These are phyloP conservation scores for Aleiodes testaceus DNA, from an alignment of 2,888 invertebrate genomes.

Conservation along the genomic window DNA sequence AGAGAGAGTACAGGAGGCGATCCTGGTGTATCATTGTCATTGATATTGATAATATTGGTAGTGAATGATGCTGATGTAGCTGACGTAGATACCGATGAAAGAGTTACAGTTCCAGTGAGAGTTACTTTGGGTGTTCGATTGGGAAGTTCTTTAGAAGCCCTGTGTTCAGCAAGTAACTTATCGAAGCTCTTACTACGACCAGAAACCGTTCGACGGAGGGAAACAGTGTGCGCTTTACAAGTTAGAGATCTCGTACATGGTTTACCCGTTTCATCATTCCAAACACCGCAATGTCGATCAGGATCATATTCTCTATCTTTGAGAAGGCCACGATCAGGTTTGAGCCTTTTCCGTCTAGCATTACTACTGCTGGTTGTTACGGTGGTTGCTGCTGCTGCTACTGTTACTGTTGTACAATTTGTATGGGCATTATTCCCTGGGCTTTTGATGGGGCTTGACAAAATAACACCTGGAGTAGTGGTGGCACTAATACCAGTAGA, in stretches of 20 bases:
- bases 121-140: constrained; percentile 57
- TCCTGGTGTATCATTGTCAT: constrained; percentile 77
- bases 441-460: constrained; percentile 66
- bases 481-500: constrained; percentile 42
- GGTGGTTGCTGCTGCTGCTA: not conserved
- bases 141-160: constrained; percentile 78
- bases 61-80: constrained; percentile 55
- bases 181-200: constrained; percentile 85
- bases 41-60: constrained; percentile 73
- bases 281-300: constrained; percentile 88
- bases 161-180: constrained; percentile 82
- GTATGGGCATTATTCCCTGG: constrained; percentile 56
- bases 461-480: constrained; percentile 44
- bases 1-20: constrained; percentile 71
- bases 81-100: constrained; percentile 52
- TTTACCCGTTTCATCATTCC: constrained; percentile 79
- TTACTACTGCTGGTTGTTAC: constrained; percentile 22
- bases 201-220: constrained; percentile 80
- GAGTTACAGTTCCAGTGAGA: constrained; percentile 58
- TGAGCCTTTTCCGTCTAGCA: constrained; percentile 68
- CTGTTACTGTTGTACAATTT: not conserved
- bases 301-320: constrained; percentile 84
- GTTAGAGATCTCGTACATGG: constrained; percentile 88
- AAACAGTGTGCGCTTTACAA: constrained; percentile 81
- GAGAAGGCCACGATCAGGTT: constrained; percentile 68